These are phyloP conservation scores for Melanotaenia boesemani DNA, from an alignment of 2,797 vertebrate genomes.

Conservation along the genomic window DNA sequence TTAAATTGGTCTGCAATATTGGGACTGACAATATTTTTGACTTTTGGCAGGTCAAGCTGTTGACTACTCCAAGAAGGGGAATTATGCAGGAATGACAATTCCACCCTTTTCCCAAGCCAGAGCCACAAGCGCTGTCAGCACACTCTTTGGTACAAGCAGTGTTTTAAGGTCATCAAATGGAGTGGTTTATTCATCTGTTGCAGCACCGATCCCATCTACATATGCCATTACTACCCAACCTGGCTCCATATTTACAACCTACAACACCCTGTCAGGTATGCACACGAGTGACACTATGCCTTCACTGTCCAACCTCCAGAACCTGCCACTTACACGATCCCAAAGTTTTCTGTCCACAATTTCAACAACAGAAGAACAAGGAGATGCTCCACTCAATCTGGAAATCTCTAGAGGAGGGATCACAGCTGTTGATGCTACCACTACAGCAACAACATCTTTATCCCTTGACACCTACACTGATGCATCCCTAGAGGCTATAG, in stretches of 20 bases:
- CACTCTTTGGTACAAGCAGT: constrained; percentile 90
- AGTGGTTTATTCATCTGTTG: constrained; percentile 97
- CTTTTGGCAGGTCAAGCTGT: constrained; percentile 99
- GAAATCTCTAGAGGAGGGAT: constrained; percentile 85
- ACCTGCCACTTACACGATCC: constrained; percentile 90
- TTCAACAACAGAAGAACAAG: constrained; percentile 86
- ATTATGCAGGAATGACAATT: constrained; percentile 90
- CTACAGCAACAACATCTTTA: constrained; percentile 83
- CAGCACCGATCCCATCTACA: constrained; percentile 93
- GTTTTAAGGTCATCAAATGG: constrained; percentile 96
- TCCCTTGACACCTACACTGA: constrained; percentile 90
- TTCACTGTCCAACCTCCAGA: constrained; percentile 90
- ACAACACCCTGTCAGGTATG: constrained; percentile 89
- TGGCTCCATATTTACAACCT: constrained; percentile 95
- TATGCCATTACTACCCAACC: constrained; percentile 99
- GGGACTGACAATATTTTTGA: constrained; percentile 90
- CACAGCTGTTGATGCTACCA: constrained; percentile 70
- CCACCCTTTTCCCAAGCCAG: constrained; percentile 96
- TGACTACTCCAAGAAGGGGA: constrained; percentile 98
- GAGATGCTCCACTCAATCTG: constrained; percentile 81
- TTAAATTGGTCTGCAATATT: constrained; percentile 52
- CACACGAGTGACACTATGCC: constrained; percentile 91
- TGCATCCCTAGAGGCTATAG: constrained; percentile 87
- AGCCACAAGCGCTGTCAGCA: constrained; percentile 84
- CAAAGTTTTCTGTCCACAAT: constrained; percentile 93